A percentile compares a stretch with the other conserved stretches of the same genome.
Evolutionary conservation across 2,888 invertebrate genomes (phyloP).

Genomic region (Aproaerema taeniolella): DNA sequence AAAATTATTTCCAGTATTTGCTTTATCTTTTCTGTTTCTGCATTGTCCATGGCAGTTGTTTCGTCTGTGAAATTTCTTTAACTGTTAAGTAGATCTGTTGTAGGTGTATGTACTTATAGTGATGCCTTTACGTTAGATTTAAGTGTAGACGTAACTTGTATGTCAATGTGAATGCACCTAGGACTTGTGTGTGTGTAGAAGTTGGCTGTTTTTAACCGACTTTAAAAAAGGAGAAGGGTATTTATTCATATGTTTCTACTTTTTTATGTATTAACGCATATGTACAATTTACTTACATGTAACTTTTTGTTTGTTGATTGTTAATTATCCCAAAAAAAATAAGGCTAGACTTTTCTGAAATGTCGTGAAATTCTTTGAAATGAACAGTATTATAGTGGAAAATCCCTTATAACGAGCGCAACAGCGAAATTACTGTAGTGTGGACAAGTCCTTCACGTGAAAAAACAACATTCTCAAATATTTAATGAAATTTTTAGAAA

Average conservation of each 20-base stretch:
- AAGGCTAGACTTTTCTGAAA: not conserved
- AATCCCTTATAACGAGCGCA: no score
- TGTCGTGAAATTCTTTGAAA: not conserved
- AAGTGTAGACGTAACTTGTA: conserved; percentile 47
- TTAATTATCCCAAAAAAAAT: not conserved
- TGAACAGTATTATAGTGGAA: no score
- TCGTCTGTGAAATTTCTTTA: no score
- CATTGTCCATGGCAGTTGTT: no score
- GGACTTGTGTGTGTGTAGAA: conserved; percentile 11
- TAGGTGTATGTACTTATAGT: conserved; percentile 33
- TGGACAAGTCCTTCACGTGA: no score
- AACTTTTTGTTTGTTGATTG: not conserved
- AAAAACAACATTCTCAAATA: no score
- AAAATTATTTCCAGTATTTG: not conserved
- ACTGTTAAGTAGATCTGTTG: conserved; percentile 36
- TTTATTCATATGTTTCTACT: no score
- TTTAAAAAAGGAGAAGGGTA: not conserved
- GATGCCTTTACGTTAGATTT: conserved; percentile 60
- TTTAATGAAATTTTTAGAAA: no score
- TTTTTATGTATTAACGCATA: no score
- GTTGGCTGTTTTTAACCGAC: not conserved
- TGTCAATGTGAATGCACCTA: conserved; percentile 64
- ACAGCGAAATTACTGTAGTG: no score
- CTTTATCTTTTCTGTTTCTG: conserved; percentile 16
- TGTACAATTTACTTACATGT: not conserved